Conservation (phyloP, 2,797 vertebrate genomes). For the Huso huso region DNA sequence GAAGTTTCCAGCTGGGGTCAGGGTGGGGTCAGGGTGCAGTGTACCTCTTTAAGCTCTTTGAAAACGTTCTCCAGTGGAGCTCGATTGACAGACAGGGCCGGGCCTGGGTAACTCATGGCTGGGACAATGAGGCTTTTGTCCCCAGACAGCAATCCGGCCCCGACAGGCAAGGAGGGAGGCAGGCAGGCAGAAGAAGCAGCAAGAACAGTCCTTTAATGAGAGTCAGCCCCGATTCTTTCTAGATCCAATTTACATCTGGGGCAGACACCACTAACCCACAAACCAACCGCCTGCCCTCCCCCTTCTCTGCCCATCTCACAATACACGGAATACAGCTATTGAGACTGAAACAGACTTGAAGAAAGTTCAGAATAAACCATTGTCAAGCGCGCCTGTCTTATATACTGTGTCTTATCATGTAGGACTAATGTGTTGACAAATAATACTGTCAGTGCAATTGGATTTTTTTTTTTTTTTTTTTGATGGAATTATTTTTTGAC, state of each 20-base stretch:
- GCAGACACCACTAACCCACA: slow-evolving; percentile 52
- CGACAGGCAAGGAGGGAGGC: slow-evolving; percentile 13
- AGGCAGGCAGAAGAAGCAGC: slow-evolving; percentile 57
- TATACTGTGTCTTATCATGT: too few species aligned
- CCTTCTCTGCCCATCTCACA: slow-evolving; percentile 37
- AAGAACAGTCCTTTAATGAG: slow-evolving; percentile 53
- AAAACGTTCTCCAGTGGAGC: slow-evolving; percentile 24
- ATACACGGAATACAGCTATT: slow-evolving; percentile 57
- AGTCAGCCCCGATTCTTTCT: slow-evolving; percentile 56
- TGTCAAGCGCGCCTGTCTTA: background rate
- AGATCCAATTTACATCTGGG: slow-evolving; percentile 83
- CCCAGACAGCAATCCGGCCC: slow-evolving; percentile 18
- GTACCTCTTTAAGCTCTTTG: slow-evolving; percentile 10
- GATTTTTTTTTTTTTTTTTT: too few species aligned
- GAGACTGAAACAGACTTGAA: slow-evolving; percentile 32
- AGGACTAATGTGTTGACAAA: too few species aligned
- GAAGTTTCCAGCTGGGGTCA: slow-evolving; percentile 24
- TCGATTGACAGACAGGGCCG: slow-evolving; percentile 48
- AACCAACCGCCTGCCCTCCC: slow-evolving; percentile 30
- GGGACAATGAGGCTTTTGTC: slow-evolving; percentile 74
- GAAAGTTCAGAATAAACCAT: background rate
- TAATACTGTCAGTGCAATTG: too few species aligned
- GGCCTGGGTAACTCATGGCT: slow-evolving; percentile 54
- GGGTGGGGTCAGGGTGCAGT: slow-evolving; percentile 15
- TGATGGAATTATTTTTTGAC: too few species aligned